These are phyloP conservation scores for Erinaceus europaeus DNA, from an alignment of 2,113 vertebrate species.

Conservation along the genomic window DNA sequence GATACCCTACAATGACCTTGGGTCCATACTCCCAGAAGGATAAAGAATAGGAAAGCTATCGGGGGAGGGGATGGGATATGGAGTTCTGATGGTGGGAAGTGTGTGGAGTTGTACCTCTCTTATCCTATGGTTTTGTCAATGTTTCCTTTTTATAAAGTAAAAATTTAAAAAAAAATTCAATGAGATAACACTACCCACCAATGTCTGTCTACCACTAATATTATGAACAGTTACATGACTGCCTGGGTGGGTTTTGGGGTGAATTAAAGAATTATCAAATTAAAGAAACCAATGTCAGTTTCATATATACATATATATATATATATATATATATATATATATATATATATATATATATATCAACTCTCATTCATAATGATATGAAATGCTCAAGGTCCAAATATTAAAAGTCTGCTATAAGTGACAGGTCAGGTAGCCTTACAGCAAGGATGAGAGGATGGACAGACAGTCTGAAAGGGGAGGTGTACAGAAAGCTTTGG, in stretches of 20 bases:
- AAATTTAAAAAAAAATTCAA: too few species aligned
- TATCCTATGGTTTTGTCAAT: too few species aligned
- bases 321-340: not conserved
- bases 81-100: too few species aligned
- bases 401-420: not conserved
- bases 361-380: not conserved
- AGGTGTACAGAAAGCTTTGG: not conserved
- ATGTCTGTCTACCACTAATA: not conserved
- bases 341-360: not conserved
- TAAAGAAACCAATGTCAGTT: too few species aligned
- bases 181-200: too few species aligned
- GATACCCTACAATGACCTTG: too few species aligned
- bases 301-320: not conserved
- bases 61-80: too few species aligned
- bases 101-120: too few species aligned
- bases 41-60: too few species aligned
- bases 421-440: not conserved
- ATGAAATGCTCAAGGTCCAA: not conserved
- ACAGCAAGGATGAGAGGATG: not conserved
- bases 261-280: conserved; percentile 38
- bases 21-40: too few species aligned
- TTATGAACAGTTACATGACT: not conserved
- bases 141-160: too few species aligned
- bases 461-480: not conserved
- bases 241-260: not conserved